Conservation (phyloP, 1,140 invertebrate genomes). For the Leptinotarsa undecemlineata region DNA sequence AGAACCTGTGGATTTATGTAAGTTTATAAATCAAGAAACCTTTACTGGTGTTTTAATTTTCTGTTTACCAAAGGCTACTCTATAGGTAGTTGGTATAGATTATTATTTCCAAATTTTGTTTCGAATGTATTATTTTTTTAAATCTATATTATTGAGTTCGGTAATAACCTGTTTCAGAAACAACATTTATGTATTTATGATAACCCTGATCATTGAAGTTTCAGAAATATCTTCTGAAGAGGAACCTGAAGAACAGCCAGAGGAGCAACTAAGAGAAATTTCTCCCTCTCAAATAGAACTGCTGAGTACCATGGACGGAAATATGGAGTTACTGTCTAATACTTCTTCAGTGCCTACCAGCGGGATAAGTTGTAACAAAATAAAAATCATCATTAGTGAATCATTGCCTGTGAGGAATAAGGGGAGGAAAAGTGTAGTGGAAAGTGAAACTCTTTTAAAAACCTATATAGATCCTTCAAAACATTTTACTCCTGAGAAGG, state of each 20-base stretch:
- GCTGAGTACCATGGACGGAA: conserved; percentile 59
- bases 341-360: conserved; percentile 55
- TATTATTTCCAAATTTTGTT: too few species aligned
- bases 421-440: conserved; percentile 41
- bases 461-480: conserved; percentile 50
- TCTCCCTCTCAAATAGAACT: neutral
- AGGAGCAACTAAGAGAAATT: too few species aligned
- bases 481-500: conserved; percentile 57
- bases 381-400: conserved; percentile 82
- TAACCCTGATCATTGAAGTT: too few species aligned
- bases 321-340: conserved; percentile 52
- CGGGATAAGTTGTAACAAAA: conserved; percentile 60
- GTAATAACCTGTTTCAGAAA: too few species aligned
- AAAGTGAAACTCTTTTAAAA: conserved; percentile 26
- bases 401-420: conserved; percentile 58
- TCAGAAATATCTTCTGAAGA: too few species aligned
- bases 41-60: too few species aligned
- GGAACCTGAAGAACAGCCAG: too few species aligned
- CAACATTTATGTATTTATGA: too few species aligned
- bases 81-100: too few species aligned
- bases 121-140: too few species aligned
- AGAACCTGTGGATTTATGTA: conserved; percentile 65
- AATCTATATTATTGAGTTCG: too few species aligned
- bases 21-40: conserved; percentile 16
- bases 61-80: too few species aligned